These are phyloP conservation scores for Tragelaphus scriptus DNA, from an alignment of 2,113 vertebrate genomes.

Conservation along the genomic window DNA sequence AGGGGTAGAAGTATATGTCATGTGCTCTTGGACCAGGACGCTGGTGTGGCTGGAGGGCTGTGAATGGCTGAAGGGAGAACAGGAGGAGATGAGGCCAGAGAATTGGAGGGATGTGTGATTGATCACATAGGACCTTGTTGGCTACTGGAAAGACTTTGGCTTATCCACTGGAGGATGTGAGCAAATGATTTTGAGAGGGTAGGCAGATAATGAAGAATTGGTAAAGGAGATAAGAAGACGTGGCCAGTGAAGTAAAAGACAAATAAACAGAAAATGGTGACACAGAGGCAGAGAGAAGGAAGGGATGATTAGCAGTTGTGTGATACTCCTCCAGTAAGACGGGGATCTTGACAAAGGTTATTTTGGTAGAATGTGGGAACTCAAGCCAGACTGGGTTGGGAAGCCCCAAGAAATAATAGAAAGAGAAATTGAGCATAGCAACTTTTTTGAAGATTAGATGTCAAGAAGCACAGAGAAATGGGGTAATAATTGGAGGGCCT, in stretches of 20 bases:
- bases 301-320: not conserved
- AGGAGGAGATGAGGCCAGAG: not conserved
- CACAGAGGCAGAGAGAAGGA: not conserved
- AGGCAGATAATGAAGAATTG: not conserved
- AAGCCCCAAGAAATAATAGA: not conserved
- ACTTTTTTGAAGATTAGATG: not conserved
- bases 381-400: not conserved
- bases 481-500: not conserved
- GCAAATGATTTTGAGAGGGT: not conserved
- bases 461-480: not conserved
- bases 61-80: not conserved
- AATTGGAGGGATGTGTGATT: not conserved
- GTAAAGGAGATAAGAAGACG: not conserved
- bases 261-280: not conserved
- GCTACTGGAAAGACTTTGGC: not conserved
- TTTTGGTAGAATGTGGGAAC: not conserved
- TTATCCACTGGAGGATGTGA: not conserved
- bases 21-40: not conserved
- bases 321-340: not conserved
- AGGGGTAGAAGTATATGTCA: not conserved
- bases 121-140: not conserved
- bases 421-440: not conserved
- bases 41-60: not conserved
- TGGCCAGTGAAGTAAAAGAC: not conserved
- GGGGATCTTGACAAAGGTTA: not conserved